Percentiles rank a stretch among this genome's conserved stretches.
Evolutionary conservation across 2,797 vertebrate genomes (phyloP).

Genomic region (Nyctibius grandis): DNA sequence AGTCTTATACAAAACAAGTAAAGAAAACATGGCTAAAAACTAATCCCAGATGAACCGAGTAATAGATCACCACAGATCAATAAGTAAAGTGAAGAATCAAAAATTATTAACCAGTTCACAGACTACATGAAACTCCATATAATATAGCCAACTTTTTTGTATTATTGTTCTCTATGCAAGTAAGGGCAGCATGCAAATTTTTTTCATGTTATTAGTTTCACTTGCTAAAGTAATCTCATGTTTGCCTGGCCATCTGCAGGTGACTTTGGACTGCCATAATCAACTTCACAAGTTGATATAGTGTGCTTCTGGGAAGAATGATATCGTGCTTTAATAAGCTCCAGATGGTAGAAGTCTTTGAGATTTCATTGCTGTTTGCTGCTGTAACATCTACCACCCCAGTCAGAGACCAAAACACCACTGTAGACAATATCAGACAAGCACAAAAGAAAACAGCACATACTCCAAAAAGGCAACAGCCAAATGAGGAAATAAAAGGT

Average conservation of each 20-base stretch:
- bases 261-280: neutral
- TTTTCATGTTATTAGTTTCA: neutral
- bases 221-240: neutral
- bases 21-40: neutral
- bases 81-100: neutral
- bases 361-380: neutral
- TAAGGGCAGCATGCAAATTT: neutral
- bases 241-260: neutral
- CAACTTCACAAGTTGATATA: neutral
- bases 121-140: neutral
- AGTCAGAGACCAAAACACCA: neutral
- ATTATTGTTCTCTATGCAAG: neutral
- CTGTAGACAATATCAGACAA: neutral
- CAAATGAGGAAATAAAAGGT: neutral
- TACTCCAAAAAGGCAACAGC: neutral
- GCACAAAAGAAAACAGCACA: neutral
- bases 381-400: neutral
- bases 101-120: neutral
- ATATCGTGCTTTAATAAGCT: neutral
- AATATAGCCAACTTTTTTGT: neutral
- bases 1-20: neutral
- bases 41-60: neutral
- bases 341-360: neutral
- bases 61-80: neutral
- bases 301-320: neutral